phyloP scores from a whole-genome alignment of 2,113 vertebrate genomes.

The Agapornis roseicollis region DNA sequence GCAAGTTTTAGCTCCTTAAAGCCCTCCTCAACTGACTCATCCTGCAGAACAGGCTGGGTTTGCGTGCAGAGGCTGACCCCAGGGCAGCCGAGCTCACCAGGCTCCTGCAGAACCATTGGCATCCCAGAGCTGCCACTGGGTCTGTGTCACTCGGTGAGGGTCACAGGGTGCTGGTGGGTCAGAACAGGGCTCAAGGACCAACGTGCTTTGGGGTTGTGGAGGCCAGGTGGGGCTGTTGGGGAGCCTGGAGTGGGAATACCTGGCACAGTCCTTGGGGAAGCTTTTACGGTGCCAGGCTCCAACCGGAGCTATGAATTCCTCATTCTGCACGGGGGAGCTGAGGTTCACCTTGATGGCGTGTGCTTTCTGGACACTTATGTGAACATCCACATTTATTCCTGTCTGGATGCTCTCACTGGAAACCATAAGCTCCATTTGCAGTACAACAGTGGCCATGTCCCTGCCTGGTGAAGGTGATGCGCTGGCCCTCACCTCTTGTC shows the following conservation, averaged over 20 bases:
- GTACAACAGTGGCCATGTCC: accelerated
- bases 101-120: too few relatives aligned
- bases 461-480: accelerated
- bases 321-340: neutral
- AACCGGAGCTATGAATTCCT: neutral
- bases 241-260: neutral
- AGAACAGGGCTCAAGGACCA: neutral
- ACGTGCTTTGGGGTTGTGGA: accelerated
- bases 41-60: neutral
- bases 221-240: neutral
- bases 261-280: neutral
- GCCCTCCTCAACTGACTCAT: neutral
- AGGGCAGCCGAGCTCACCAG: neutral
- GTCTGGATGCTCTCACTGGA: neutral
- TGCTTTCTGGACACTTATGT: neutral
- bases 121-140: accelerated
- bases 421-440: neutral
- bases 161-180: neutral
- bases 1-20: neutral
- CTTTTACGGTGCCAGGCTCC: neutral
- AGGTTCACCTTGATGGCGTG: neutral
- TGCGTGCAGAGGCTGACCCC: neutral
- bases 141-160: neutral
- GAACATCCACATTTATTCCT: neutral
- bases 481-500: neutral